Percentiles rank a stretch among this genome's conserved stretches.
phyloP scores from a whole-genome alignment of 2,888 invertebrate species.

The Netelia inedita region DNA sequence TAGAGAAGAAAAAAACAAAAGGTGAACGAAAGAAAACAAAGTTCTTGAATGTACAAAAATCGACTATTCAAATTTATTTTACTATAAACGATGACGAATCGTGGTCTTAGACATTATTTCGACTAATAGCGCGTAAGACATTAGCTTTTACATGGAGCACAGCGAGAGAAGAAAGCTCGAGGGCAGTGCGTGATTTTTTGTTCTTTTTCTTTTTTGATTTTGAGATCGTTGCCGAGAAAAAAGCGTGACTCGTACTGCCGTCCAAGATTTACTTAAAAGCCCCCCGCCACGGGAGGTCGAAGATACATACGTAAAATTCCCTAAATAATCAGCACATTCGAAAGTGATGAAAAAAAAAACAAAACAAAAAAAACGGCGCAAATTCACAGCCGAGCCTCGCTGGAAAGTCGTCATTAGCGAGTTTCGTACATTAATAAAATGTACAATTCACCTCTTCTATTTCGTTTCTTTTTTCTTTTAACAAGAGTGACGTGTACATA shows the following conservation, averaged over 20 bases:
- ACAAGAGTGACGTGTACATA: slow-evolving; percentile 65
- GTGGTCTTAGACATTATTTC: slow-evolving; percentile 63
- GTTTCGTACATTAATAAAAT: slow-evolving; percentile 24
- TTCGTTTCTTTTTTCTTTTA: slow-evolving; percentile 52
- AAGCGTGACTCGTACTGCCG: slow-evolving; percentile 53
- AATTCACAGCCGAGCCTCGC: neutral
- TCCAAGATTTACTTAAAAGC: slow-evolving; percentile 62
- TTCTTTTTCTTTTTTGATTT: slow-evolving; percentile 31
- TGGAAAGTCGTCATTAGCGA: no score
- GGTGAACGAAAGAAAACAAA: slow-evolving; percentile 57
- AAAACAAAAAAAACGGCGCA: slow-evolving; percentile 9
- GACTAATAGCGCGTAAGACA: slow-evolving; percentile 62
- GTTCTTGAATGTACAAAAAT: slow-evolving; percentile 77
- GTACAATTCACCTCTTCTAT: slow-evolving; percentile 40
- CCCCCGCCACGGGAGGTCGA: slow-evolving; percentile 29
- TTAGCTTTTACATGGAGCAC: slow-evolving; percentile 68
- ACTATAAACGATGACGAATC: slow-evolving; percentile 68
- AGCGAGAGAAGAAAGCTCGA: slow-evolving; percentile 34
- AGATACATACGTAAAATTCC: neutral
- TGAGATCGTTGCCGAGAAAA: slow-evolving; percentile 28
- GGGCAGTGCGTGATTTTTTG: slow-evolving; percentile 44
- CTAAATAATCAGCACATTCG: slow-evolving; percentile 30
- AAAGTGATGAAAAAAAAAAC: slow-evolving; percentile 21
- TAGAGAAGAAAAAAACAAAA: slow-evolving; percentile 31
- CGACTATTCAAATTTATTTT: slow-evolving; percentile 78